phyloP scores from a whole-genome alignment of 2,113 vertebrate genomes.

The Thalassarche chlororhynchos region DNA sequence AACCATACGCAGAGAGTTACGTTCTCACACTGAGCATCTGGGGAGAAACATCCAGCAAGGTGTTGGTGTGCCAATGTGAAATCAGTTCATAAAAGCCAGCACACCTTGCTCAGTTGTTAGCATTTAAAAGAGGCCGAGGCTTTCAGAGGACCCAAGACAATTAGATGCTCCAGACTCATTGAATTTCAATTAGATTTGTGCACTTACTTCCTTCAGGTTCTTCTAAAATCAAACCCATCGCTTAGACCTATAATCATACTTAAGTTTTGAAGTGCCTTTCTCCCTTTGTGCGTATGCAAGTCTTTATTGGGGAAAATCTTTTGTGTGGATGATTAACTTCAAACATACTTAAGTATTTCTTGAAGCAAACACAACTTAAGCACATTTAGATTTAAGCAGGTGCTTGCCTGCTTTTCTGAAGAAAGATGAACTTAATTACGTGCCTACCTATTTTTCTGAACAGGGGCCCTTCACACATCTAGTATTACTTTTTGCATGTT shows the following conservation, averaged over 20 bases:
- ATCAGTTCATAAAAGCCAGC: background rate
- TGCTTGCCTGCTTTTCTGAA: constrained; percentile 8
- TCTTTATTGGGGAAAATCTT: background rate
- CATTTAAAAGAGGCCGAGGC: background rate
- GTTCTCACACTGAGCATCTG: background rate
- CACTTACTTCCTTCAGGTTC: background rate
- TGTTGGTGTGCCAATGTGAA: background rate
- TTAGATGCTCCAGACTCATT: background rate
- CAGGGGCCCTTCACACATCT: background rate
- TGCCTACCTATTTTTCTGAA: background rate
- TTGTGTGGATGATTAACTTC: constrained; percentile 3
- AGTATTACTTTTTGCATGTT: background rate
- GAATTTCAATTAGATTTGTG: constrained; percentile 32
- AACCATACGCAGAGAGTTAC: background rate
- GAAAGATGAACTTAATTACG: constrained; percentile 26
- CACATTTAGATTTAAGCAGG: constrained; percentile 17
- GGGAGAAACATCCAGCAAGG: background rate
- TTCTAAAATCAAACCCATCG: background rate
- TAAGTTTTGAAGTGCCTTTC: background rate
- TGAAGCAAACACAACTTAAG: constrained; percentile 41
- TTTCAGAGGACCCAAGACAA: constrained; percentile 21
- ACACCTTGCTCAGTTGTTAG: background rate
- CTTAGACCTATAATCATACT: constrained; percentile 14
- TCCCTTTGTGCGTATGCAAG: background rate
- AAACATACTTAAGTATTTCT: constrained; percentile 18